These are phyloP conservation scores for Liparis tanakae DNA, from an alignment of 2,797 vertebrate species.

Conservation along the genomic window DNA sequence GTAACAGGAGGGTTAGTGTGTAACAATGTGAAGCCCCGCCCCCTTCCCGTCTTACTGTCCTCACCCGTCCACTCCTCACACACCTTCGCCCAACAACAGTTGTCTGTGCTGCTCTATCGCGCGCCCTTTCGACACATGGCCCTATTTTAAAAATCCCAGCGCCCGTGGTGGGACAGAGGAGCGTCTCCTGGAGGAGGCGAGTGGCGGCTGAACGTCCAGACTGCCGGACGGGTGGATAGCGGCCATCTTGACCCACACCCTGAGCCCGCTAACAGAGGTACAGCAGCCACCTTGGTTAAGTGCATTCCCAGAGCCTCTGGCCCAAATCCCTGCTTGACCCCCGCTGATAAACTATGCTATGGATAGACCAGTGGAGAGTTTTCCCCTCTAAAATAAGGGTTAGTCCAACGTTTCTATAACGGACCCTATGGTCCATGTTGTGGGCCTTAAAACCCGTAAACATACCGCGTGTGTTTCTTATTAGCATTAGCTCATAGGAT, in stretches of 20 bases:
- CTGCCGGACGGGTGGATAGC: slow-evolving; percentile 44
- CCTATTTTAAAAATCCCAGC: slow-evolving; percentile 67
- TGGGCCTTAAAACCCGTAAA: neutral
- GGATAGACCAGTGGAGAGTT: slow-evolving; percentile 67
- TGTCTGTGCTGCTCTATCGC: slow-evolving; percentile 47
- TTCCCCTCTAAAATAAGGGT: slow-evolving; percentile 52
- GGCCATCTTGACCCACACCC: slow-evolving; percentile 74
- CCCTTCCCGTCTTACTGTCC: slow-evolving; percentile 22
- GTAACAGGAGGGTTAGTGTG: too few relatives aligned
- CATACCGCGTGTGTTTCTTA: neutral
- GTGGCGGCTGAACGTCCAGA: slow-evolving; percentile 66
- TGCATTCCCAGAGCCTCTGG: slow-evolving; percentile 81
- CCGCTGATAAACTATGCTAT: slow-evolving; percentile 81
- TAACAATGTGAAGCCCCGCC: slow-evolving; percentile 3
- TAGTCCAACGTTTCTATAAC: slow-evolving; percentile 36
- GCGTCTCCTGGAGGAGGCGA: slow-evolving; percentile 47
- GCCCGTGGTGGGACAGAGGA: slow-evolving; percentile 35
- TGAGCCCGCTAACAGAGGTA: slow-evolving; percentile 71
- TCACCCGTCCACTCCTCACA: slow-evolving; percentile 47
- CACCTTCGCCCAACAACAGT: slow-evolving; percentile 33
- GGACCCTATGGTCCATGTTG: neutral
- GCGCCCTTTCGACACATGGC: slow-evolving; percentile 43
- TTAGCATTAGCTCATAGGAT: neutral
- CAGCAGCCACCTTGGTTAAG: slow-evolving; percentile 81
- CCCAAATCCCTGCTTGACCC: slow-evolving; percentile 83